Conservation (phyloP, 1,140 invertebrate genomes). For the Neodiprion pinetum region DNA sequence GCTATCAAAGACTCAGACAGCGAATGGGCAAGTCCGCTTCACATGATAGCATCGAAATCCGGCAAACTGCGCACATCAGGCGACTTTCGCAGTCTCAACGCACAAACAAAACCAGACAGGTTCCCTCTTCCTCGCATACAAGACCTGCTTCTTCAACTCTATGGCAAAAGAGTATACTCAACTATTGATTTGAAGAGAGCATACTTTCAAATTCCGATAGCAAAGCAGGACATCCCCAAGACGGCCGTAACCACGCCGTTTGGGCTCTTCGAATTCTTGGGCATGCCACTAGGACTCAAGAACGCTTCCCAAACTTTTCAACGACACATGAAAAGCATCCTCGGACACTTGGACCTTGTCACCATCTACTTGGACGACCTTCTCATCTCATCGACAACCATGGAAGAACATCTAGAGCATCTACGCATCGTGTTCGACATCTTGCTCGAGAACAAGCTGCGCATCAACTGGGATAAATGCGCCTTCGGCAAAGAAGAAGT, state of each 20-base stretch:
- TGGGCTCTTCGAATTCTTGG: slow-evolving; percentile 35
- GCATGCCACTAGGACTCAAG: slow-evolving; percentile 49
- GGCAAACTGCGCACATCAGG: slow-evolving; percentile 42
- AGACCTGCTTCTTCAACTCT: slow-evolving; percentile 43
- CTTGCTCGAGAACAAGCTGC: too few species aligned
- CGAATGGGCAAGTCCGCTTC: slow-evolving; percentile 49
- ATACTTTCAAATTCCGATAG: slow-evolving; percentile 55
- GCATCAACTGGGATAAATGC: too few species aligned
- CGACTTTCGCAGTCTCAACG: slow-evolving; percentile 51
- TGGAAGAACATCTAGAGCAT: slow-evolving; percentile 30
- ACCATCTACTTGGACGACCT: slow-evolving; percentile 29
- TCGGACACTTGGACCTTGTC: slow-evolving; percentile 26
- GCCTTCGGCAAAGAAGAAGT: too few species aligned
- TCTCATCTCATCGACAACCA: slow-evolving; percentile 20
- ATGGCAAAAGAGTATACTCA: slow-evolving; percentile 42
- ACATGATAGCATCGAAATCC: slow-evolving; percentile 45
- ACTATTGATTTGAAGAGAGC: slow-evolving; percentile 51
- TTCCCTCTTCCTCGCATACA: slow-evolving; percentile 42
- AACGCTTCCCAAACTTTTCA: slow-evolving; percentile 37
- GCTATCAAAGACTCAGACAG: slow-evolving; percentile 42
- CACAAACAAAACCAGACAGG: slow-evolving; percentile 38
- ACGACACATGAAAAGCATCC: slow-evolving; percentile 29
- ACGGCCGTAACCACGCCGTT: slow-evolving; percentile 45
- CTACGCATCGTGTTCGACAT: slow-evolving; percentile 16
- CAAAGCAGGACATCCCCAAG: slow-evolving; percentile 39